Evolutionary conservation across 1,140 invertebrate genomes (phyloP).

Genomic region (Drosophila triauraria): DNA sequence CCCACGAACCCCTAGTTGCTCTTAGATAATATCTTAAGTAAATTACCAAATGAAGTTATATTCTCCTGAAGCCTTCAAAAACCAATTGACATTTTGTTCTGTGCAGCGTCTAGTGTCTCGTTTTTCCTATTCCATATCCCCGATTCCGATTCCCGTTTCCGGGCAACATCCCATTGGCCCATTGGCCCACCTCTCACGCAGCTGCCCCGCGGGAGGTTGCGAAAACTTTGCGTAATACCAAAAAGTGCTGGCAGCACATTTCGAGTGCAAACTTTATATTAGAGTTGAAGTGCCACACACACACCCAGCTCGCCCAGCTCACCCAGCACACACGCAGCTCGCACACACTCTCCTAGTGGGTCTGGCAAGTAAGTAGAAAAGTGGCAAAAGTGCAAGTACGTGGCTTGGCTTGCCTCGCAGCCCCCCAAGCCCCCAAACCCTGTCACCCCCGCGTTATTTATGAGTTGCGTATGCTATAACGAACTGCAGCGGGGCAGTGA

Average conservation of each 20-base stretch:
- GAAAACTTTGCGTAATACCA: slow-evolving; percentile 81
- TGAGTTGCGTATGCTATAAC: slow-evolving; percentile 80
- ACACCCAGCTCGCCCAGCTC: slow-evolving; percentile 16
- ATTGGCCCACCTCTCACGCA: slow-evolving; percentile 41
- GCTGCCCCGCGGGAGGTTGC: slow-evolving; percentile 52
- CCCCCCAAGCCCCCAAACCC: background rate
- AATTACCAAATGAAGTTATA: background rate
- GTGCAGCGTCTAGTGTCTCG: background rate
- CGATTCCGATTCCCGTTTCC: slow-evolving; percentile 2
- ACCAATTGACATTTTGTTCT: background rate
- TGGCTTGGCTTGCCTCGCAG: slow-evolving; percentile 48
- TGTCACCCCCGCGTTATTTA: slow-evolving; percentile 64
- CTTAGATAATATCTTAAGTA: too few relatives aligned
- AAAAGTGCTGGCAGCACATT: slow-evolving; percentile 82
- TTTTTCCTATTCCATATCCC: slow-evolving; percentile 11
- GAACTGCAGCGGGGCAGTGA: slow-evolving; percentile 56
- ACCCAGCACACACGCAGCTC: slow-evolving; percentile 21
- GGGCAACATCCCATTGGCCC: slow-evolving; percentile 16
- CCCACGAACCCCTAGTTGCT: background rate
- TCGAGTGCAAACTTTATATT: slow-evolving; percentile 82
- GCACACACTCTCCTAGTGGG: slow-evolving; percentile 19
- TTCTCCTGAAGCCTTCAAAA: background rate
- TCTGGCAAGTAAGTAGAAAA: slow-evolving; percentile 72
- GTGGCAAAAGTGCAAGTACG: slow-evolving; percentile 73
- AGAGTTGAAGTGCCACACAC: slow-evolving; percentile 78